These are phyloP conservation scores for Pogonophryne albipinna DNA, from an alignment of 2,797 vertebrate species.

Conservation along the genomic window DNA sequence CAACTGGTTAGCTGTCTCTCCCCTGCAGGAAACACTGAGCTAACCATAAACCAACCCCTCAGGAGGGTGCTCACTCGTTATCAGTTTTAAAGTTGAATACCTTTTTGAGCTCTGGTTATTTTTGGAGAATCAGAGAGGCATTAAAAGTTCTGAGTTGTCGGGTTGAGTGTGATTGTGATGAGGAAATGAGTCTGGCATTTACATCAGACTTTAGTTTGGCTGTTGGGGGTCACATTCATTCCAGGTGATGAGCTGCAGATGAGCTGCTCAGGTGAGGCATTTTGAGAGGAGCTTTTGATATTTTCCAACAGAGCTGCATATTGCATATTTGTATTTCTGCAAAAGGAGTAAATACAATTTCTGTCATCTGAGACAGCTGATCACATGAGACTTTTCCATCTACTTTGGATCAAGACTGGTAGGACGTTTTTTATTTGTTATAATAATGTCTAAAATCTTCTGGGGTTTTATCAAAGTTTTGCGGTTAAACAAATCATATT, in stretches of 20 bases:
- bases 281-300: constrained; percentile 36
- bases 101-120: constrained; percentile 19
- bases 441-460: background rate
- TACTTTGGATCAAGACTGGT: background rate
- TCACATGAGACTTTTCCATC: constrained; percentile 8
- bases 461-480: background rate
- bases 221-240: constrained; percentile 31
- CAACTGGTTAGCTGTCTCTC: no score
- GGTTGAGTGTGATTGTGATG: constrained; percentile 25
- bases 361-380: constrained; percentile 5
- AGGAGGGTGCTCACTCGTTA: background rate
- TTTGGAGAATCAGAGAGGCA: constrained; percentile 25
- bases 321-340: constrained; percentile 9
- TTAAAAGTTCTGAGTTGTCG: constrained; percentile 19
- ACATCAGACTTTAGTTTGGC: constrained; percentile 56
- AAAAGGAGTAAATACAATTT: background rate
- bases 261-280: constrained; percentile 47
- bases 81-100: constrained; percentile 32
- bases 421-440: constrained; percentile 15
- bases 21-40: background rate
- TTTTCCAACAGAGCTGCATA: constrained; percentile 26
- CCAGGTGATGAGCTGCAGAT: constrained; percentile 34
- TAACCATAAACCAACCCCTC: constrained; percentile 6
- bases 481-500: constrained; percentile 3
- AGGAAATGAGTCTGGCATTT: constrained; percentile 48